These are phyloP conservation scores for Gymnocypris eckloni DNA, from an alignment of 2,797 vertebrate species.

Conservation along the genomic window DNA sequence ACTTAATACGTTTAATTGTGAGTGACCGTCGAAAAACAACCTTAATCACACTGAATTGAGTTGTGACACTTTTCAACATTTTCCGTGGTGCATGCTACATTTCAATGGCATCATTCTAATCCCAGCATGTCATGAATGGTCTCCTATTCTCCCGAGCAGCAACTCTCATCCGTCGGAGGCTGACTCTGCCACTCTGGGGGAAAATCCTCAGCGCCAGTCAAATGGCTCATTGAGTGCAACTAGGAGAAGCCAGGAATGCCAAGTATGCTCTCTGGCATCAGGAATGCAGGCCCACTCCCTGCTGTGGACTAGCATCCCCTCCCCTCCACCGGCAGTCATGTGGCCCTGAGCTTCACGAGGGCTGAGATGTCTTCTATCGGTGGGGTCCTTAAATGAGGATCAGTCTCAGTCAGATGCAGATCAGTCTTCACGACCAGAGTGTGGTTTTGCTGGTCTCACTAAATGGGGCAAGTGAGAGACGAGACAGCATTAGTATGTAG, in stretches of 20 bases:
- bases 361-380: not conserved
- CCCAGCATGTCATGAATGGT: slow-evolving; percentile 43
- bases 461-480: slow-evolving; percentile 14
- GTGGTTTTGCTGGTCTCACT: not conserved
- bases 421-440: not conserved
- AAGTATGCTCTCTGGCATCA: slow-evolving; percentile 60
- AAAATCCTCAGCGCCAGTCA: slow-evolving; percentile 52
- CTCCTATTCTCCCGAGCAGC: slow-evolving; percentile 43
- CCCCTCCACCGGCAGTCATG: slow-evolving; percentile 48
- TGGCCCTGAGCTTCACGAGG: slow-evolving; percentile 49
- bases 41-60: slow-evolving; percentile 16
- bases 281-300: slow-evolving; percentile 61
- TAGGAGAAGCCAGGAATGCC: slow-evolving; percentile 60
- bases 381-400: not conserved
- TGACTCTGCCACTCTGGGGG: slow-evolving; percentile 41
- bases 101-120: slow-evolving; percentile 56
- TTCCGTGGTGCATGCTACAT: slow-evolving; percentile 32
- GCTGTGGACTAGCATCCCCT: slow-evolving; percentile 49
- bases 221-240: slow-evolving; percentile 57
- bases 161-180: slow-evolving; percentile 48
- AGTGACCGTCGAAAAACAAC: not conserved
- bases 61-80: slow-evolving; percentile 4
- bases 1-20: not conserved
- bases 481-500: slow-evolving; percentile 6
- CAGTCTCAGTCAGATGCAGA: not conserved